Conservation (phyloP, 2,888 invertebrate genomes). For the Malachius bipustulatus region DNA sequence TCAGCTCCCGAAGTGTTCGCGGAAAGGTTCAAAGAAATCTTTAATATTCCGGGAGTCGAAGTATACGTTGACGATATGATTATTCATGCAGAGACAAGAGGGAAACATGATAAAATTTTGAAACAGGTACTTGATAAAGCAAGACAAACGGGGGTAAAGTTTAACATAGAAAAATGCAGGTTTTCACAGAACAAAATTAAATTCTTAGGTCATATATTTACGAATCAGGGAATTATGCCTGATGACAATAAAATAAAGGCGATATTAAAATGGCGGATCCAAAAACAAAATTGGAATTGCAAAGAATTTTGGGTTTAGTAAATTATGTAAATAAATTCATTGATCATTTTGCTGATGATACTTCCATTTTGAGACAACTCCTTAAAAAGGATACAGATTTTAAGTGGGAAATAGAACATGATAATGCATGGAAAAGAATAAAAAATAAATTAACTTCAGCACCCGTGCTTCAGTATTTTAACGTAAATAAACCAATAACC, state of each 20-base stretch:
- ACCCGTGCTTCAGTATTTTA: slow-evolving; percentile 26
- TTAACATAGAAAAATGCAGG: slow-evolving; percentile 19
- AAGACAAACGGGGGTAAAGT: slow-evolving; percentile 11
- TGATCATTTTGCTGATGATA: slow-evolving; percentile 19
- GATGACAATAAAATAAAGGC: slow-evolving; percentile 13
- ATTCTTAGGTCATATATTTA: slow-evolving; percentile 20
- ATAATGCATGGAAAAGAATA: slow-evolving; percentile 22
- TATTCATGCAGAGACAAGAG: too few relatives aligned
- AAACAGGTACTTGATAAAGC: slow-evolving; percentile 22
- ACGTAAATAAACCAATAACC: slow-evolving; percentile 17
- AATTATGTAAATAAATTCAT: slow-evolving; percentile 22
- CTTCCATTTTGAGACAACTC: slow-evolving; percentile 19
- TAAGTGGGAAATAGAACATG: slow-evolving; percentile 20
- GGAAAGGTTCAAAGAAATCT: slow-evolving; percentile 6
- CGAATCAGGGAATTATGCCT: slow-evolving; percentile 15
- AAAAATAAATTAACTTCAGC: slow-evolving; percentile 22
- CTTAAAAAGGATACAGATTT: slow-evolving; percentile 17
- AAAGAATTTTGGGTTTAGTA: slow-evolving; percentile 19
- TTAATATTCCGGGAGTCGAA: not conserved
- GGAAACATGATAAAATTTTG: too few relatives aligned
- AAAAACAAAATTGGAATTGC: not conserved
- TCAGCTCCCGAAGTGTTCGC: slow-evolving; percentile 23
- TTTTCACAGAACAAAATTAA: slow-evolving; percentile 15
- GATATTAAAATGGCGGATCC: slow-evolving; percentile 8
- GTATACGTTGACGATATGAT: too few relatives aligned